A percentile compares a stretch with the other conserved stretches of the same genome.
phyloP scores from a whole-genome alignment of 2,888 invertebrate genomes.

The Tiphia femorata region DNA sequence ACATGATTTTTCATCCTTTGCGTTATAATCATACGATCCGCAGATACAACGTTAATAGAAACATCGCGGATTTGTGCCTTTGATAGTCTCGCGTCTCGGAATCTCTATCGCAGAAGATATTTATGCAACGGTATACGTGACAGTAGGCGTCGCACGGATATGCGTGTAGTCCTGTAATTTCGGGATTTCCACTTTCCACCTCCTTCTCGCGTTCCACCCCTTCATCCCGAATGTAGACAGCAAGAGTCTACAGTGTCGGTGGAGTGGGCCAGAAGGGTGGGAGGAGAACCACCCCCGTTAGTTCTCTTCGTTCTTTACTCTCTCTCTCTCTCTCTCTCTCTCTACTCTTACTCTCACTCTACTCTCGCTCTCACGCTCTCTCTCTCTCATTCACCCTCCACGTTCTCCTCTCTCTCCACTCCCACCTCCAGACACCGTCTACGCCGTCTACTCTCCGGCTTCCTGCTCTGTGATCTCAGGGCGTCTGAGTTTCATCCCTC shows the following conservation, averaged over 20 bases:
- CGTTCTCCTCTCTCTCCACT: constrained; percentile 18
- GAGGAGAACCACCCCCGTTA: too few species aligned
- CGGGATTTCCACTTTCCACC: constrained; percentile 44
- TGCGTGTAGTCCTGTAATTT: constrained; percentile 47
- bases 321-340: too few species aligned
- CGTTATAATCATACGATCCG: too few species aligned
- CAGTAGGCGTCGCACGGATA: constrained; percentile 10
- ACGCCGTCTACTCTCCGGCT: constrained; percentile 37
- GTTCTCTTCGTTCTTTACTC: too few species aligned
- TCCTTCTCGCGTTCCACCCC: constrained; percentile 11
- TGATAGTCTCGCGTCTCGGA: too few species aligned
- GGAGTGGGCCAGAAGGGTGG: not conserved
- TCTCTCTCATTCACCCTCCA: constrained; percentile 7
- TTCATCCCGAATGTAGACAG: too few species aligned
- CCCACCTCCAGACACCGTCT: constrained; percentile 17
- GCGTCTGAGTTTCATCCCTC: constrained; percentile 62
- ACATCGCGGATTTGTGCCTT: too few species aligned
- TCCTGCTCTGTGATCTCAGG: constrained; percentile 62
- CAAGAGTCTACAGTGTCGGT: constrained; percentile 7
- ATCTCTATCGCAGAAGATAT: too few species aligned
- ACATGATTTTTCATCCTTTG: too few species aligned
- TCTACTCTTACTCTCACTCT: too few species aligned
- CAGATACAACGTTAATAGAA: too few species aligned
- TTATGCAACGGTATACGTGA: not conserved
- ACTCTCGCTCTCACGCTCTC: too few species aligned